A percentile compares a stretch with the other conserved stretches of the same genome.
Evolutionary conservation across 2,797 vertebrate genomes (phyloP).

Genomic region (Fratercula arctica): DNA sequence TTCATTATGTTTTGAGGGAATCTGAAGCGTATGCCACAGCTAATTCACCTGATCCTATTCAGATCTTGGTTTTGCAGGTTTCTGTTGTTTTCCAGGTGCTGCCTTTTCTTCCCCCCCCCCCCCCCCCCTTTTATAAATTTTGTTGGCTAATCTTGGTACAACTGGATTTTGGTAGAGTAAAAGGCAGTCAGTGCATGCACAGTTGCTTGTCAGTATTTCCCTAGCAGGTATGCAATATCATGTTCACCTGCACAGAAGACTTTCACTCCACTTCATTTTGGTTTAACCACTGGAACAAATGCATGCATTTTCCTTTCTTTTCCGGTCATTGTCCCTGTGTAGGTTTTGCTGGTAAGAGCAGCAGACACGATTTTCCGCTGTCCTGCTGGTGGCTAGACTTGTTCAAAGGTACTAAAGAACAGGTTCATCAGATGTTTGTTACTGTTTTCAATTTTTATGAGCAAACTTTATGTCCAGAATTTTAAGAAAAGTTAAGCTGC

Average conservation of each 20-base stretch:
- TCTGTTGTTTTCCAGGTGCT: background rate
- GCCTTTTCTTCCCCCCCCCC: background rate
- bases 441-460: background rate
- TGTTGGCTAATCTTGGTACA: background rate
- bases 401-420: background rate
- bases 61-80: background rate
- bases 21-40: background rate
- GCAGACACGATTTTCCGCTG: background rate
- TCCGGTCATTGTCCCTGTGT: background rate
- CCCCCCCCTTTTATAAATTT: background rate
- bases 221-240: background rate
- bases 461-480: background rate
- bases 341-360: background rate
- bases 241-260: background rate
- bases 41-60: background rate
- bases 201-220: background rate
- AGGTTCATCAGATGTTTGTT: background rate
- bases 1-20: background rate
- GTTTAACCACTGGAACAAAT: background rate
- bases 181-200: background rate
- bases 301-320: background rate
- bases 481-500: background rate
- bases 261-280: background rate
- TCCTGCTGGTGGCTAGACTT: background rate
- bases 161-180: background rate